Evolutionary conservation across 2,888 invertebrate species (phyloP).

Genomic region (Dyspetes luteomarginatus): DNA sequence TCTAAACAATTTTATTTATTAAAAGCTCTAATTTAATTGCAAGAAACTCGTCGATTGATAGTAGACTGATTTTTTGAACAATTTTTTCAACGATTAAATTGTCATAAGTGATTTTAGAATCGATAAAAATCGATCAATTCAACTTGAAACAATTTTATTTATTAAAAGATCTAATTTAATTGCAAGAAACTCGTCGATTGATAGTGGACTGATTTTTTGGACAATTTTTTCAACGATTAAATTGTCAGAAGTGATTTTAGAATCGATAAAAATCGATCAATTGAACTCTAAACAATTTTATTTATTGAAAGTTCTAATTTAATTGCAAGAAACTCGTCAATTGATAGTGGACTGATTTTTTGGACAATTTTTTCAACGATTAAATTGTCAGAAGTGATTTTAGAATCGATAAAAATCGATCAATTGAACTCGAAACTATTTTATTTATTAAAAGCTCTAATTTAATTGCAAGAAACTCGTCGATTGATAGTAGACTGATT

Average conservation of each 20-base stretch:
- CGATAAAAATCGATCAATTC: no score
- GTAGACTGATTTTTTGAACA: no score
- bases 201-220: conserved; percentile 91
- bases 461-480: conserved; percentile 89
- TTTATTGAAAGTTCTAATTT: not conserved
- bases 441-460: conserved; percentile 8
- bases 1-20: no score
- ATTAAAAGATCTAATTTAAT: no score
- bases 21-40: no score
- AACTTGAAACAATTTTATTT: no score
- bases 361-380: conserved; percentile 82
- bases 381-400: conserved; percentile 17
- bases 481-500: conserved; percentile 92
- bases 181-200: conserved; percentile 93
- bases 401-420: not conserved
- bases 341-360: conserved; percentile 91
- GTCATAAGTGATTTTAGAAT: no score
- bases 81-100: no score
- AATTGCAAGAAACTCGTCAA: conserved; percentile 91
- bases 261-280: not conserved
- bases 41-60: no score
- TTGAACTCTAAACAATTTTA: not conserved
- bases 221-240: conserved; percentile 71
- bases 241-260: not conserved
- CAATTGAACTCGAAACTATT: no score